A percentile compares a stretch with the other conserved stretches of the same genome.
phyloP scores from a whole-genome alignment of 2,797 vertebrate genomes.

The Salmo trutta region DNA sequence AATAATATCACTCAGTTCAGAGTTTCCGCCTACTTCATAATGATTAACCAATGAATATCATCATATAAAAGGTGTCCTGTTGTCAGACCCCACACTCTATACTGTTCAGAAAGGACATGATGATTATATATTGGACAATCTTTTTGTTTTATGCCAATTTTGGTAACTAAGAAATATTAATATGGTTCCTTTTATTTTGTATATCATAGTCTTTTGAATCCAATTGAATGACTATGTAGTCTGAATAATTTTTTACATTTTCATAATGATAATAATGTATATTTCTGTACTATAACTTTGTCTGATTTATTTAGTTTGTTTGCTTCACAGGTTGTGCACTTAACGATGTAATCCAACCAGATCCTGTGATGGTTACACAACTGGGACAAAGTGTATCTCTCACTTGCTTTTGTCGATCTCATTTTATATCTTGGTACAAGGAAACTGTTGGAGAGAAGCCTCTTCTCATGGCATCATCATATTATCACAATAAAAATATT shows the following conservation, averaged over 20 bases:
- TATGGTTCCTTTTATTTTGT: too few species aligned
- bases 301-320: too few species aligned
- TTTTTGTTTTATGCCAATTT: neutral
- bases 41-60: neutral
- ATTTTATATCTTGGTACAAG: constrained; percentile 21
- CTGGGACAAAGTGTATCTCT: too few species aligned
- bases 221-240: neutral
- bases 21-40: neutral
- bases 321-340: too few species aligned
- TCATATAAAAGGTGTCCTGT: neutral
- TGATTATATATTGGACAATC: neutral
- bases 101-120: neutral
- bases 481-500: neutral
- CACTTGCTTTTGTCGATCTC: neutral
- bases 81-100: neutral
- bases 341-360: too few species aligned
- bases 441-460: constrained; percentile 20
- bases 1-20: neutral
- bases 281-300: too few species aligned
- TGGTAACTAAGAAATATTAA: too few species aligned
- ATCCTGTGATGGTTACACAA: too few species aligned
- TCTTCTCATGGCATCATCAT: too few species aligned
- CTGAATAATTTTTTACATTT: too few species aligned
- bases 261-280: too few species aligned
- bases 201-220: neutral